Base-by-base conservation (phyloP, 2,113 vertebrate genomes). In the Terrapene triunguis region DNA sequence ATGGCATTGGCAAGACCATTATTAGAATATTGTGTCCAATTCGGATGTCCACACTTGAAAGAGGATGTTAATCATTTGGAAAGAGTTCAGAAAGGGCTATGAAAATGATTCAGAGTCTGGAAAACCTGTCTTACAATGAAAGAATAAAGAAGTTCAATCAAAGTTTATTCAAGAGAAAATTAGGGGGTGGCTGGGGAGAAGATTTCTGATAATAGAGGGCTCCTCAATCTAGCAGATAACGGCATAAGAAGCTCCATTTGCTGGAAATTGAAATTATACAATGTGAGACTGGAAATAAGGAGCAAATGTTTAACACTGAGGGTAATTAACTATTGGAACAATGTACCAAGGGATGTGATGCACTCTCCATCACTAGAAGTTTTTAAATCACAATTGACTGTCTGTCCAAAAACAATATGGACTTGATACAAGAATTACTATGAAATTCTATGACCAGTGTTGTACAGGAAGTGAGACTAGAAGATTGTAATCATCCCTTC, bases 321-420 rank as follows among this genome's bases (percentile, higher is more conserved):
- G 86, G 84, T 84, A 51, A 59, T 7, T 47, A 44, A 16, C 4
- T 53, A 85, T 22, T 4, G 69, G 32, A 88, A 55, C 6, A 93
- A 76, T 0, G 1, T 2, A 21, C 0, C 2, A 29, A 80, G 25
- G 38, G 85, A 88, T 1, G 8, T 29, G 5, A 38, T 85, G 4
- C 13, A 55, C 80, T 32, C 1, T 2, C 54, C 82, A 82, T n/a
- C 35, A 72, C 79, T 84, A 14, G 86, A 42, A 19, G 92, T 16
- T 8, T 95, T 91, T 74, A 38, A 94, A n/a, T 84, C 17, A 89
- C 3, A 92, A 50, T 14, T 27, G 10, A 82, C 22, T 5, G 1
- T 6, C 76, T 12, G 48, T 27, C 47, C 88, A 79, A 59, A 12
- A 85, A 17, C 83, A 92, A 57, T 7, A 35, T 17, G 84, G 35